Percentiles rank a stretch among this genome's conserved stretches.
These are phyloP conservation scores for Adineta ricciae DNA, from an alignment of 2,888 invertebrate genomes.

Conservation along the genomic window DNA sequence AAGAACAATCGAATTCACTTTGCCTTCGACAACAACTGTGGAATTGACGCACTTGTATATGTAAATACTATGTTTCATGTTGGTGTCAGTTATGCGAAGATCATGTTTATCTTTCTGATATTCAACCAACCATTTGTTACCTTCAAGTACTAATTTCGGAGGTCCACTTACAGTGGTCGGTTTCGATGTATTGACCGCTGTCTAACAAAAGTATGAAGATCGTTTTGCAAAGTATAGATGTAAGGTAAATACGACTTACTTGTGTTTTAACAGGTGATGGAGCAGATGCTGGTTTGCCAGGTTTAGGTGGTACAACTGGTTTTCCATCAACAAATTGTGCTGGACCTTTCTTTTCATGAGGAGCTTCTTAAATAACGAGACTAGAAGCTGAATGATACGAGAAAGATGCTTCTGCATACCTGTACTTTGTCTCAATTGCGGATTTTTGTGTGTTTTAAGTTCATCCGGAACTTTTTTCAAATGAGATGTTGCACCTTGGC, in stretches of 20 bases:
- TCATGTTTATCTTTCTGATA: conserved; percentile 76
- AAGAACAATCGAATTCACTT: conserved; percentile 85
- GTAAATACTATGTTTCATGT: conserved; percentile 95
- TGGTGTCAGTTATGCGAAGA: conserved; percentile 71
- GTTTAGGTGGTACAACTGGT: conserved; percentile 8
- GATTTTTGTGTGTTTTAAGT: conserved; percentile 98
- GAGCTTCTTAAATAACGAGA: too few relatives aligned
- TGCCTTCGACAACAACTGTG: conserved; percentile 63
- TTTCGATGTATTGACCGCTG: not conserved
- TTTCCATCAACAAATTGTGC: not conserved
- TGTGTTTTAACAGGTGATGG: conserved; percentile 12
- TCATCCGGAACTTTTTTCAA: conserved; percentile 66
- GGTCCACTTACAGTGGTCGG: conserved; percentile 53
- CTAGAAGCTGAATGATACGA: too few relatives aligned
- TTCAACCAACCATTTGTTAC: conserved; percentile 95
- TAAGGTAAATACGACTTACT: not conserved
- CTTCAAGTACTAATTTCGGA: conserved; percentile 74
- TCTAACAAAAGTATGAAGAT: not conserved
- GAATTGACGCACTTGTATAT: conserved; percentile 84
- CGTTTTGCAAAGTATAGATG: too few relatives aligned
- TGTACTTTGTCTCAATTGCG: conserved; percentile 59
- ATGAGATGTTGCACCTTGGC: conserved; percentile 61
- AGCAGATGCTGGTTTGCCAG: conserved; percentile 12
- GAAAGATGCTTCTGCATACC: too few relatives aligned
- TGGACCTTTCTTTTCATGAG: not conserved